Base-by-base conservation (phyloP, 2,888 invertebrate genomes). In the Gymnocheta viridis region DNA sequence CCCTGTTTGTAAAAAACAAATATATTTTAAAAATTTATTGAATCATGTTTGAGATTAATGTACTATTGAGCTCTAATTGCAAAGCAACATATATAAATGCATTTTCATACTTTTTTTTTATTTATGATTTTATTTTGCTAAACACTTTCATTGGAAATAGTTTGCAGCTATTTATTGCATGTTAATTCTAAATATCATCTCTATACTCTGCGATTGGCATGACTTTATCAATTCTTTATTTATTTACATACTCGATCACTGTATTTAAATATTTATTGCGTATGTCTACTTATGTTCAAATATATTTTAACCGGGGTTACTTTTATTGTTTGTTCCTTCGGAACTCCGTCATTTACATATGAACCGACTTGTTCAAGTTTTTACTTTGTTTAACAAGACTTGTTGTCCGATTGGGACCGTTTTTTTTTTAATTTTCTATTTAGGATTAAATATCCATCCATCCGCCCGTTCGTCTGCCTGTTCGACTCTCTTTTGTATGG, bases 1-100 rank as follows among this genome's bases (percentile, higher is more conserved):
- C 2, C 12, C n/a, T 10, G 24, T 29, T 12, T 22, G 10, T 38
- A 24, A 41, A n/a, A 7, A 35, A 35, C 9, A 35, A 35, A 35
- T 9, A 35, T n/a, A 7, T 35, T 35, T 35, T 35, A 35, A 2
- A 6, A 9, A 35, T 35, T 41, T 41, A 24, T 24, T 22, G 5
- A 24, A n/a, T 12, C n/a, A 17, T n/a, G 29, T 19, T 17, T 47
- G 2, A 67, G 83, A 85, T 88, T 89, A 86, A 85, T 88, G 87
- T 89, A 87, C 86, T 90, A 90, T 91, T 91, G 91, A 90, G 90
- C 90, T 90, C 91, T 90, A 89, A 88, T 89, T 90, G 90, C 90
- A 89, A n/a, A n/a, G n/a, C n/a, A n/a, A 67, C 17, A n/a, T 47
- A 9, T 14, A 56, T 44, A 32, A 29, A 41, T 51, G 49, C 54